Evolutionary conservation across 2,797 vertebrate genomes (phyloP), one percentile per base, ranked within the genome.

Genomic region (Aplochiton taeniatus): DNA sequence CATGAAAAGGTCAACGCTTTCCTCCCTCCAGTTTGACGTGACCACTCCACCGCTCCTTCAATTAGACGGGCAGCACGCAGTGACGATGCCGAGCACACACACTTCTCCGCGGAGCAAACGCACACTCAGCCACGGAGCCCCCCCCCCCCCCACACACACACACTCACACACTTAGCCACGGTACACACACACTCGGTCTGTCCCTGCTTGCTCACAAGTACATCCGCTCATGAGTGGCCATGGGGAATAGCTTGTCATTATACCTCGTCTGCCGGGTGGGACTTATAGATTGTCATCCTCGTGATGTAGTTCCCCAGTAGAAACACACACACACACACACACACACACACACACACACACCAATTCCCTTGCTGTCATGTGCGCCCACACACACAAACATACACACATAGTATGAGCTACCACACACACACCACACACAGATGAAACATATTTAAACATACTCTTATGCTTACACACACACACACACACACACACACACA

Each of bases 121-220:
- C 31, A 31, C 31, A 31, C 31, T 3, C 31, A 31, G 3, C 2
- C 31, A 31, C 31, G 6, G 3, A 31, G 3, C 2, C 31, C 2
- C 31, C 2, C 31, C 2, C 31, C 2, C 31, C 2, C 31, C 2
- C 31, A 31, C 31, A 31, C 31, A 31, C 31, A 31, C 31, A 31
- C 31, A 31, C 31, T 3, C 31, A 31, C 31, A 31, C 31, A 31
- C 31, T 88, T 84, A 83, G 77, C 79, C 58, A 61, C 58, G 46
- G 73, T 81, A 71, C 78, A 62, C 45, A 52, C 60, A 74, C 75
- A 73, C 75, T 78, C 77, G 73, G 81, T 79, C 61, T 65, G 67
- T 12, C 68, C 73, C 66, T 70, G 68, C 74, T 76, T 70, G 74
- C 66, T 79, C 77, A 62, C 76, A 57, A n/a, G 61, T 50, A 56